Evolutionary conservation across 1,140 invertebrate genomes (phyloP).

Genomic region (Halotydeus destructor): DNA sequence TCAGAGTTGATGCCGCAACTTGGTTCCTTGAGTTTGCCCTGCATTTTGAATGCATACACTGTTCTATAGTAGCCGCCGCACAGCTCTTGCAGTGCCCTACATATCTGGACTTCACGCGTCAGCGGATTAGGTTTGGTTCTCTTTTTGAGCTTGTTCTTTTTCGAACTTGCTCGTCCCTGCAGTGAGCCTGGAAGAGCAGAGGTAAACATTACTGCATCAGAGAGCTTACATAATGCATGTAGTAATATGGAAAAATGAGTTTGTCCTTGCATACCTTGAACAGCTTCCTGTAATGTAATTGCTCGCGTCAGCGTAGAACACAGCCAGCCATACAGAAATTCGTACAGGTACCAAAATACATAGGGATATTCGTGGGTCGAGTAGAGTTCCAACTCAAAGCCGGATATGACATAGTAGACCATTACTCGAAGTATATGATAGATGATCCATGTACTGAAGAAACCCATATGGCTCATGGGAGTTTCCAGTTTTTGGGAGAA

Average conservation of each 20-base stretch:
- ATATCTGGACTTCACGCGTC: slow-evolving; percentile 56
- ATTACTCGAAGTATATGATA: slow-evolving; percentile 90
- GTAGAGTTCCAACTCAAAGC: slow-evolving; percentile 86
- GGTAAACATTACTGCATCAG: not conserved
- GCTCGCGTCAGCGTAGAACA: slow-evolving; percentile 71
- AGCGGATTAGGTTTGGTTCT: slow-evolving; percentile 48
- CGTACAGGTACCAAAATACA: slow-evolving; percentile 87
- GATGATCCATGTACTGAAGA: slow-evolving; percentile 84
- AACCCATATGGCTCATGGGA: slow-evolving; percentile 50
- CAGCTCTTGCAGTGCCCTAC: slow-evolving; percentile 74
- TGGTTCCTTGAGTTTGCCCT: slow-evolving; percentile 46
- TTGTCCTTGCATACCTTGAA: slow-evolving; percentile 21
- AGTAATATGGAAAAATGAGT: slow-evolving; percentile 5
- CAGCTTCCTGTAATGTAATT: slow-evolving; percentile 49
- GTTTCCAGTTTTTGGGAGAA: slow-evolving; percentile 42
- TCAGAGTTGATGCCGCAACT: slow-evolving; percentile 78
- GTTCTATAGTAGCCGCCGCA: slow-evolving; percentile 88
- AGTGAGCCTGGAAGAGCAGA: slow-evolving; percentile 10
- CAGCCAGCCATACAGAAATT: slow-evolving; percentile 82
- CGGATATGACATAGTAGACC: slow-evolving; percentile 79
- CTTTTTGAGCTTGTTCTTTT: slow-evolving; percentile 20
- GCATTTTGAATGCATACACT: slow-evolving; percentile 33
- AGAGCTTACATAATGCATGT: slow-evolving; percentile 1
- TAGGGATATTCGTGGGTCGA: slow-evolving; percentile 91
- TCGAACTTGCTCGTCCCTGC: slow-evolving; percentile 25